Percentiles rank a stretch among this genome's conserved stretches.
Evolutionary conservation across 92 coral and sea anemone genomes (phyloP).

Genomic region (Palythoa caribaeorum): DNA sequence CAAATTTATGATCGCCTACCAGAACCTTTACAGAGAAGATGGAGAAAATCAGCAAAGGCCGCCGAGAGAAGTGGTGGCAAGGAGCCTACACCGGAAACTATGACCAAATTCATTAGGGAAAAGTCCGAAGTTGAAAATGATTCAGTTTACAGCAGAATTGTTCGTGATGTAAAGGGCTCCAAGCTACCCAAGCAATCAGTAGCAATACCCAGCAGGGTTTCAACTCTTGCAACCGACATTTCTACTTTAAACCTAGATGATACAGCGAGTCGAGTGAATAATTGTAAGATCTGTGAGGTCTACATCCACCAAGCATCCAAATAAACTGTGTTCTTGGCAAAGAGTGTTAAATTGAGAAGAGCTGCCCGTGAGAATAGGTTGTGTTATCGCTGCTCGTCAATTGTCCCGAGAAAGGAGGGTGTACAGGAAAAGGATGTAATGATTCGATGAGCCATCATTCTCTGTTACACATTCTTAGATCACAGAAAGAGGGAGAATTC

Average conservation of each 20-base stretch:
- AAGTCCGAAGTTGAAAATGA: conserved; percentile 62
- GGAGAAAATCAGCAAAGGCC: conserved; percentile 53
- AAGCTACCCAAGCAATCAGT: not conserved
- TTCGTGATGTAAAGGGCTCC: not conserved
- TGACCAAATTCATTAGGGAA: conserved; percentile 47
- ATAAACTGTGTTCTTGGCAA: conserved; percentile 43
- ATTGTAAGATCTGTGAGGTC: conserved; percentile 51
- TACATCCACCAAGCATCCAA: conserved; percentile 22
- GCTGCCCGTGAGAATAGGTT: conserved; percentile 46
- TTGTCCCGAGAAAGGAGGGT: conserved; percentile 38
- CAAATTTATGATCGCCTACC: conserved; percentile 49
- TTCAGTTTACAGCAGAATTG: conserved; percentile 56
- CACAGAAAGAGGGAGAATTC: not conserved
- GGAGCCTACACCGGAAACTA: conserved; percentile 58
- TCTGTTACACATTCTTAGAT: conserved; percentile 32
- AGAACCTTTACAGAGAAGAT: conserved; percentile 33
- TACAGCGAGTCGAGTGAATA: conserved; percentile 11
- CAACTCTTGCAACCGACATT: conserved; percentile 59
- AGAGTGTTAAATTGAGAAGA: conserved; percentile 54
- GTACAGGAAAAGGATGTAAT: conserved; percentile 36
- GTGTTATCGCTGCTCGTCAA: conserved; percentile 59
- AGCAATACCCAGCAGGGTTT: conserved; percentile 9
- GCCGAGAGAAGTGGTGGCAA: conserved; percentile 37
- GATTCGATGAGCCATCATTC: conserved; percentile 53
- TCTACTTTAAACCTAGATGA: not conserved